Percentiles rank a stretch among this genome's conserved stretches.
These are phyloP conservation scores for Cheumatopsyche charites DNA, from an alignment of 1,140 invertebrate genomes.

Conservation along the genomic window DNA sequence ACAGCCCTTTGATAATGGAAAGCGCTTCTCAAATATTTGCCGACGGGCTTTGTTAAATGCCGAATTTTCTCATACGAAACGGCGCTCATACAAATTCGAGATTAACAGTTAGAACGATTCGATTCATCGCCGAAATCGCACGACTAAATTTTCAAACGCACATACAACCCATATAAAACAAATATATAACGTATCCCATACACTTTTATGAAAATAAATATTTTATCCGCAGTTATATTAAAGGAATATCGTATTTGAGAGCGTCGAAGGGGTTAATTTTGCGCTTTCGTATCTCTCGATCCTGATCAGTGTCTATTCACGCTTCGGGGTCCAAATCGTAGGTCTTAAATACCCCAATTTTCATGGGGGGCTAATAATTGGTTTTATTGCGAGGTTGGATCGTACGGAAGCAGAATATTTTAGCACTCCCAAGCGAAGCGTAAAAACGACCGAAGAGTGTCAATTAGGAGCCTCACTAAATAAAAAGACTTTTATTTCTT, in stretches of 20 bases:
- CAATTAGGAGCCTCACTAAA: neutral
- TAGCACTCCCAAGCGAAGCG: conserved; percentile 11
- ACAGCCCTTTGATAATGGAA: neutral
- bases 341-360: conserved; percentile 18
- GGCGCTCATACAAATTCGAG: no score
- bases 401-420: conserved; percentile 43
- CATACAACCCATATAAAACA: no score
- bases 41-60: neutral
- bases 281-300: conserved; percentile 17
- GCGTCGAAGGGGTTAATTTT: conserved; percentile 9
- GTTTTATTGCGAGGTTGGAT: conserved; percentile 42
- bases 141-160: no score
- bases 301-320: conserved; percentile 1
- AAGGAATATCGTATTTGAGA: no score
- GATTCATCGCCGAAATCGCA: no score
- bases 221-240: no score
- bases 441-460: neutral
- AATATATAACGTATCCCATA: no score
- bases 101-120: no score
- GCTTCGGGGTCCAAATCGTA: neutral
- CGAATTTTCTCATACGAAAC: no score
- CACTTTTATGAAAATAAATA: no score
- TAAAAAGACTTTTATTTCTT: no score
- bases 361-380: conserved; percentile 36
- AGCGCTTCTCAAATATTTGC: conserved; percentile 11